Base-by-base conservation (phyloP, 2,797 vertebrate genomes). In the Leptodactylus fallax region DNA sequence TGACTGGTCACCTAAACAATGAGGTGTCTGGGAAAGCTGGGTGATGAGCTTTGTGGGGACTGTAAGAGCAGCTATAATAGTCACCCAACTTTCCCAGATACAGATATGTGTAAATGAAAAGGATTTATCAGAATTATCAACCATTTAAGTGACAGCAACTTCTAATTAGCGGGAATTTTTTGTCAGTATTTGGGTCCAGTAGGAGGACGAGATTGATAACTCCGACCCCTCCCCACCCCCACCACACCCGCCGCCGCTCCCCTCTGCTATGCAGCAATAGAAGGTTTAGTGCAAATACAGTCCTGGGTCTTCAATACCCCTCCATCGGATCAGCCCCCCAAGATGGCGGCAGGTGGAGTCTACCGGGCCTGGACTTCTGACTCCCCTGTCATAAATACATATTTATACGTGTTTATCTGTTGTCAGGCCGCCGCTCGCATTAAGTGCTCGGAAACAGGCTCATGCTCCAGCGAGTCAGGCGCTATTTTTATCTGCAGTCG, bases 211-310 rank as follows among this genome's bases (percentile, higher is more conserved):
- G 16, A 36, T 47, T 25, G 36, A 8, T 0, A 12, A 19, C 11
- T 58, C 58, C 16, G 16, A 0, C 58, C 58, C 16, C 12, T 3
- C 63, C 4, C 36, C 36, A 2, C 36, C 36, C 36, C 36, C 36
- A 36, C 36, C 36, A 36, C 1, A 36, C 36, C 36, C 36, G 36
- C 36, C 36, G 4, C 36, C 0, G 65, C 12, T 25, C n/a, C 10
- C 6, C 25, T 13, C 25, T 7, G 67, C 27, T 16, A 8, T 8
- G 23, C 65, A 69, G 74, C 74, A 23, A 8, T 53, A n/a, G 14
- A 53, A 14, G 1, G n/a, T 56, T 78, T 79, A 79, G 78, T 79
- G 78, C 78, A 79, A 79, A 79, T 45, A 36, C 25, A 45, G 25
- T 6, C 55, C 10, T 27, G 5, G 3, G 2, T 7, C 21, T 63